These are phyloP conservation scores for Pseudomyrmex sp. DNA, from an alignment of 1,140 invertebrate species.

Conservation along the genomic window DNA sequence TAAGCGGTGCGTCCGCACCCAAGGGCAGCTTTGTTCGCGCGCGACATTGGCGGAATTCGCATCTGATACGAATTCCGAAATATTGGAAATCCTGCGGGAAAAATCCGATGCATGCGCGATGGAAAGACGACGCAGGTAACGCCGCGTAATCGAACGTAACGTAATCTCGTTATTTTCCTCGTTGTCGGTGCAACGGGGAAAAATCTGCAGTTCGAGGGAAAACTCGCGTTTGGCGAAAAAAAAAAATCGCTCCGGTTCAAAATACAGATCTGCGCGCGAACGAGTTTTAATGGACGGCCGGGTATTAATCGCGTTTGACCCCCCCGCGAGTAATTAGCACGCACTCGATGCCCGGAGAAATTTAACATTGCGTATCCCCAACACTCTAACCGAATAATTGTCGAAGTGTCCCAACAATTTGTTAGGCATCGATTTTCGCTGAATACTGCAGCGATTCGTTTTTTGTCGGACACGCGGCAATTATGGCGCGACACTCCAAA, in stretches of 20 bases:
- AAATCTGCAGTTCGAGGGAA: conserved; percentile 25
- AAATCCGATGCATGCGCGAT: conserved; percentile 33
- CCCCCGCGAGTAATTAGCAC: conserved; percentile 31
- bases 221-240: conserved; percentile 22
- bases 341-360: conserved; percentile 40
- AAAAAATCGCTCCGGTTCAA: not conserved
- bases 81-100: conserved; percentile 45
- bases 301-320: conserved; percentile 50
- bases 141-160: conserved; percentile 56
- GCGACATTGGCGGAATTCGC: conserved; percentile 29
- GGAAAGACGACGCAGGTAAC: conserved; percentile 46
- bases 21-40: conserved; percentile 19
- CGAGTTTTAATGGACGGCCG: conserved; percentile 52
- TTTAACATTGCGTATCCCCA: conserved; percentile 47
- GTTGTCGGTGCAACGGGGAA: conserved; percentile 28
- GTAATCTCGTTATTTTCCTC: conserved; percentile 56
- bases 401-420: conserved; percentile 57
- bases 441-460: conserved; percentile 35
- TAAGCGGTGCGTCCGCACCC: conserved; percentile 10
- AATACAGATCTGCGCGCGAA: conserved; percentile 40
- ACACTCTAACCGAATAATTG: conserved; percentile 46
- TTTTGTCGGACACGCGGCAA: conserved; percentile 30
- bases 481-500: conserved; percentile 42
- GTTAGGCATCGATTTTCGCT: conserved; percentile 30
- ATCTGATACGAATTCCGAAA: conserved; percentile 52